A percentile compares a stretch with the other conserved stretches of the same genome.
Evolutionary conservation across 2,113 vertebrate genomes (phyloP).

Genomic region (Calypte anna): DNA sequence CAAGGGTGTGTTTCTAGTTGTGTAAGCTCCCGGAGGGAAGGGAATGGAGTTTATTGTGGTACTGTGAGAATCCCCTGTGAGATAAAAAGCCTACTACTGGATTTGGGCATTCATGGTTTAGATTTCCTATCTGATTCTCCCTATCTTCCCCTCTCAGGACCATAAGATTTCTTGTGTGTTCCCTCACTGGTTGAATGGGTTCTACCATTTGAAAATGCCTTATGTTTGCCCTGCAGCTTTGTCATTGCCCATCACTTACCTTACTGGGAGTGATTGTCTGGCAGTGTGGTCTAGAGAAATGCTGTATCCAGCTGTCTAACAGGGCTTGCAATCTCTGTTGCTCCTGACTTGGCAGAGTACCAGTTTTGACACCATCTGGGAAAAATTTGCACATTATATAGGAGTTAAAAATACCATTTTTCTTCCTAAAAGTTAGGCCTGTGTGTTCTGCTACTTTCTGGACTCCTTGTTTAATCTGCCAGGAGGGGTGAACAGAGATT

Average conservation of each 20-base stretch:
- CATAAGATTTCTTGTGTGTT: not conserved
- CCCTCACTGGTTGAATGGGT: not conserved
- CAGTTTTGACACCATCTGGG: not conserved
- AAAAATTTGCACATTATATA: not conserved
- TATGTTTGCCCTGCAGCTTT: not conserved
- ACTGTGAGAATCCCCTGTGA: not conserved
- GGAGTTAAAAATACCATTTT: not conserved
- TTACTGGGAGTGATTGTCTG: not conserved
- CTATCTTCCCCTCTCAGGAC: not conserved
- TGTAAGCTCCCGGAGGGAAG: not conserved
- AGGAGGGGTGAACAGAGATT: not conserved
- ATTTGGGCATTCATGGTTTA: conserved; percentile 18
- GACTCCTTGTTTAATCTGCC: not conserved
- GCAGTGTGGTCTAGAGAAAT: not conserved
- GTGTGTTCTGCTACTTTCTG: not conserved
- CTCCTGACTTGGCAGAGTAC: not conserved
- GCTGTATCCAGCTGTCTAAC: not conserved
- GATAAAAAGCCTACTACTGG: not conserved
- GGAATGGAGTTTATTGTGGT: not conserved
- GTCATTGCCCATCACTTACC: not conserved
- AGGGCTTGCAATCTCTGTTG: not conserved
- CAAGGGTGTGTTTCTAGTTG: not conserved
- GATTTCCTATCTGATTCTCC: not conserved
- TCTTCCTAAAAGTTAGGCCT: not conserved
- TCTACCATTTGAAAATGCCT: conserved; percentile 13